Evolutionary conservation across 2,888 invertebrate species (phyloP).

Genomic region (Matsumyia berberina): DNA sequence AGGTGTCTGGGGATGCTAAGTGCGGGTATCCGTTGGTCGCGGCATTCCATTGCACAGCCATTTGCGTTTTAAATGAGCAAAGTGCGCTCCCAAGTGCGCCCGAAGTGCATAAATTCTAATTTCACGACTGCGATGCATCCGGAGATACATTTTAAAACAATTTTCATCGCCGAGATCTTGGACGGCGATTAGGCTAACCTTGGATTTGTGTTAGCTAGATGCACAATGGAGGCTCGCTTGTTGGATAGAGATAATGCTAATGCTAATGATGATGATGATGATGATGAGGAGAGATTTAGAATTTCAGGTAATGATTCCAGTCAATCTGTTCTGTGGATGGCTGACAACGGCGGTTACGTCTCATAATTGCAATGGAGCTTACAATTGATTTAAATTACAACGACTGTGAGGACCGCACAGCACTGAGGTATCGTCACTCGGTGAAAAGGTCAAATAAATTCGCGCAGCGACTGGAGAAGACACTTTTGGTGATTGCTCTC

Average conservation of each 20-base stretch:
- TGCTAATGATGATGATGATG: slow-evolving; percentile 16
- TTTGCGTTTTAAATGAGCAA: slow-evolving; percentile 37
- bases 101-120: slow-evolving; percentile 56
- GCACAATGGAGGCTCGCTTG: slow-evolving; percentile 11
- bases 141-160: slow-evolving; percentile 43
- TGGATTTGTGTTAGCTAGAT: slow-evolving; percentile 41
- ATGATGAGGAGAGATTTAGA: slow-evolving; percentile 18
- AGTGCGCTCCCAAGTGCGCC: slow-evolving; percentile 40
- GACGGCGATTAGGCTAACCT: slow-evolving; percentile 58
- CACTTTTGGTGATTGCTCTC: slow-evolving; percentile 74
- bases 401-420: background rate
- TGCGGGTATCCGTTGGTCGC: slow-evolving; percentile 17
- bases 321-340: slow-evolving; percentile 31
- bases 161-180: slow-evolving; percentile 46
- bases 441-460: slow-evolving; percentile 75
- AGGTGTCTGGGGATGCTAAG: slow-evolving; percentile 49
- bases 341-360: slow-evolving; percentile 22
- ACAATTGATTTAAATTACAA: slow-evolving; percentile 71
- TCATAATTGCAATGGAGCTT: slow-evolving; percentile 46
- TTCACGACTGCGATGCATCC: slow-evolving; percentile 37
- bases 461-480: slow-evolving; percentile 56
- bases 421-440: slow-evolving; percentile 6
- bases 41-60: slow-evolving; percentile 22
- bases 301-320: slow-evolving; percentile 56
- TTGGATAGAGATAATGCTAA: slow-evolving; percentile 10